Evolutionary conservation across 1,140 invertebrate genomes (phyloP), one percentile per base, ranked within the genome.

Genomic region (Agrilus planipennis): DNA sequence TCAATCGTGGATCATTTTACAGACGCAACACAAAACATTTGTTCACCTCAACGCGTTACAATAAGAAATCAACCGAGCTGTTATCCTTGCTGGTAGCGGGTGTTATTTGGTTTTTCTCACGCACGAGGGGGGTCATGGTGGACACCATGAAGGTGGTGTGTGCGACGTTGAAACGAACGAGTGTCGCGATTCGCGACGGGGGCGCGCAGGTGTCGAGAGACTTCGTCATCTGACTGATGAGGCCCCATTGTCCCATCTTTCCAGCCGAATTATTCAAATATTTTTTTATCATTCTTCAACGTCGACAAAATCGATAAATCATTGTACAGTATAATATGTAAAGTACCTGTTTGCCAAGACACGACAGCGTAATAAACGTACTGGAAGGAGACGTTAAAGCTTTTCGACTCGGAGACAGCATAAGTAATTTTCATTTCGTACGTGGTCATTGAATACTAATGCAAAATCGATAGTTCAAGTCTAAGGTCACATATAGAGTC

Each of bases 251-350:
- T 44, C 21, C 20, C 36, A 14, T 27, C n/a, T 27, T 30, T 20
- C 34, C 39, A 43, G 17, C 23, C 41, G 34, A 44, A 47, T 47
- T 47, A 47, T 47, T 47, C 45, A 47, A 47, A 47, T 41, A 40
- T 41, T 40, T 39, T n/a, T n/a, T 37, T 43, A 15, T 14, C 31
- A 30, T 46, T 38, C 35, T 32, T 42, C 17, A 12, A 27, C 38
- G 45, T 42, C 45, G 23, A 7, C 6, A 25, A 25, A 25, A 7
- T n/a, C 23, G 23, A 25, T 25, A 25, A 25, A 25, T 25, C 7
- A 7, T 25, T 25, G 6, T 25, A 7, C 6, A 25, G n/a, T 25
- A 25, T 25, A n/a, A n/a, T n/a, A n/a, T n/a, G n/a, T n/a, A n/a
- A n/a, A n/a, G n/a, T n/a, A n/a, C n/a, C n/a, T n/a, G n/a, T n/a